These are phyloP conservation scores for Hydra vulgaris DNA, from an alignment of 30 jellyfish, hydroid and myxozoan species.

Conservation along the genomic window DNA sequence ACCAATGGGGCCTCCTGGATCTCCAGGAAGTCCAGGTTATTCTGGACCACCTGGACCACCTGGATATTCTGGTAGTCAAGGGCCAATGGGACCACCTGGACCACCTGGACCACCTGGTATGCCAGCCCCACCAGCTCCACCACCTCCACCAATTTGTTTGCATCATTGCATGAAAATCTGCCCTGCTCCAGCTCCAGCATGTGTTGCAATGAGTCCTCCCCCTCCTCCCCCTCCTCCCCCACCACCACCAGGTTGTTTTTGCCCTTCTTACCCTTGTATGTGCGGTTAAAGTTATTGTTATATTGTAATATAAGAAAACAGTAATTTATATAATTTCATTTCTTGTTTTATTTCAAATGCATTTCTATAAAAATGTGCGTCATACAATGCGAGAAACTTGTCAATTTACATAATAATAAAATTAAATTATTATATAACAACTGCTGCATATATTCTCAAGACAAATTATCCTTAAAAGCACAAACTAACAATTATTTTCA, in stretches of 20 bases:
- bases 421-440: too few species aligned
- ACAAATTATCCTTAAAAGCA: too few species aligned
- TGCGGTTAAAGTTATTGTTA: neutral
- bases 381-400: too few species aligned
- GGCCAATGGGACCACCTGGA: neutral
- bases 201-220: constrained; percentile 31
- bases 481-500: too few species aligned
- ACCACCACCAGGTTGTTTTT: constrained; percentile 64
- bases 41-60: constrained; percentile 8
- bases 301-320: too few species aligned
- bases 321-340: too few species aligned
- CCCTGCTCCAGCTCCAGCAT: constrained; percentile 88
- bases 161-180: constrained; percentile 81
- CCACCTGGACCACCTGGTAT: neutral
- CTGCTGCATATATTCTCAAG: too few species aligned
- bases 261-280: constrained; percentile 4
- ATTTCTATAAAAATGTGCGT: too few species aligned
- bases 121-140: constrained; percentile 97
- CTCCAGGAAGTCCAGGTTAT: neutral
- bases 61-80: neutral
- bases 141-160: constrained; percentile 83
- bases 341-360: too few species aligned
- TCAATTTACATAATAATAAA: too few species aligned
- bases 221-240: constrained; percentile 51
- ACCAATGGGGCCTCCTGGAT: constrained; percentile 46